Percentiles rank a stretch among this genome's conserved stretches.
Evolutionary conservation across 92 coral and sea anemone species (phyloP).

Genomic region (Epizoanthus scotinus): DNA sequence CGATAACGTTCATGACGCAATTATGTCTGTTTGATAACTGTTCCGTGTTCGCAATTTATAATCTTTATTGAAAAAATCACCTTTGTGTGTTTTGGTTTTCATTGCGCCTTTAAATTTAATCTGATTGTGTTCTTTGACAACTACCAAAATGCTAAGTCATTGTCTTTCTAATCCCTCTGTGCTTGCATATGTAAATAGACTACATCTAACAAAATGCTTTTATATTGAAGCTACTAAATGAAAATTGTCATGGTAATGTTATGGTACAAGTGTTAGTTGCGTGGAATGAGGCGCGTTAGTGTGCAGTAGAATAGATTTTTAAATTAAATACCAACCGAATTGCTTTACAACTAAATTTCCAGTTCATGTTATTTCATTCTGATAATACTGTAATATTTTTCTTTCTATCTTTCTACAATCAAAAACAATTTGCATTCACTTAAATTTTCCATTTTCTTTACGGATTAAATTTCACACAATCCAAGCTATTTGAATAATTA

Average conservation of each 20-base stretch:
- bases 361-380: too few species aligned
- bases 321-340: too few species aligned
- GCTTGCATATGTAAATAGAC: constrained; percentile 22
- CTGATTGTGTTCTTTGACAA: constrained; percentile 19
- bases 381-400: background rate
- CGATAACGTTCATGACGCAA: too few species aligned
- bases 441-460: constrained; percentile 1
- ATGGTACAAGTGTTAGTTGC: background rate
- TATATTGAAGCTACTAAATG: background rate
- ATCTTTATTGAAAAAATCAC: background rate
- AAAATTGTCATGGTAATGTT: constrained; percentile 10
- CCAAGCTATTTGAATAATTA: background rate
- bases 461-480: background rate
- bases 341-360: too few species aligned
- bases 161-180: background rate
- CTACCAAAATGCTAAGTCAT: background rate
- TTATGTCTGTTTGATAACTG: background rate
- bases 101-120: constrained; percentile 1
- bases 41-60: background rate
- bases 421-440: background rate
- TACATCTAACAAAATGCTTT: background rate
- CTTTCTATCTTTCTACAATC: background rate
- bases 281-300: background rate
- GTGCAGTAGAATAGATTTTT: background rate
- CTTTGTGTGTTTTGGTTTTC: background rate